Conservation (phyloP, 2,888 invertebrate species). For the Hermaeophaga mercurialis region DNA sequence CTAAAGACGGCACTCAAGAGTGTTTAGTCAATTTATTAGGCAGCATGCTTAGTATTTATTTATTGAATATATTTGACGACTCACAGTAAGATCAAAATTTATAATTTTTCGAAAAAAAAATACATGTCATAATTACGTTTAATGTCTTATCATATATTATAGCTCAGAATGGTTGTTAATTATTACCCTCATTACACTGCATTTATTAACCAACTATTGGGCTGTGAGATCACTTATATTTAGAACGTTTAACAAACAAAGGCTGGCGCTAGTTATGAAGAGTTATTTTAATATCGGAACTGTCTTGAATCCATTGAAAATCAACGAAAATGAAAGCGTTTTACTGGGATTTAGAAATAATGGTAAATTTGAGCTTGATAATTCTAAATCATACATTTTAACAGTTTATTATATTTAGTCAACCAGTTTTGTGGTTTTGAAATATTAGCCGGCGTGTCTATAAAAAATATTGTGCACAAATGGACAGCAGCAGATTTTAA, state of each 20-base stretch:
- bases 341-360: slow-evolving; percentile 62
- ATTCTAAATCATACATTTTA: slow-evolving; percentile 10
- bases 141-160: too few species aligned
- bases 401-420: slow-evolving; percentile 57
- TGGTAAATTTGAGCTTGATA: slow-evolving; percentile 49
- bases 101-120: neutral
- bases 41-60: slow-evolving; percentile 75
- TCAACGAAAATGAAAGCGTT: slow-evolving; percentile 76
- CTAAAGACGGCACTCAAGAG: slow-evolving; percentile 97
- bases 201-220: slow-evolving; percentile 85
- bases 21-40: slow-evolving; percentile 92
- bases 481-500: slow-evolving; percentile 52
- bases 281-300: slow-evolving; percentile 68
- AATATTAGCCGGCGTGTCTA: slow-evolving; percentile 65
- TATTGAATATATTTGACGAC: slow-evolving; percentile 71
- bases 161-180: slow-evolving; percentile 79
- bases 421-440: slow-evolving; percentile 65
- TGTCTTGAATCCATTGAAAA: slow-evolving; percentile 65
- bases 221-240: slow-evolving; percentile 84
- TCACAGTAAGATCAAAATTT: slow-evolving; percentile 53
- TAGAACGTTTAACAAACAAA: slow-evolving; percentile 79
- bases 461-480: slow-evolving; percentile 49
- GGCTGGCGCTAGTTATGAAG: slow-evolving; percentile 73
- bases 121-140: too few species aligned
- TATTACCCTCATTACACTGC: slow-evolving; percentile 72